phyloP scores from a whole-genome alignment of 2,888 invertebrate genomes.

The Baronia brevicornis region DNA sequence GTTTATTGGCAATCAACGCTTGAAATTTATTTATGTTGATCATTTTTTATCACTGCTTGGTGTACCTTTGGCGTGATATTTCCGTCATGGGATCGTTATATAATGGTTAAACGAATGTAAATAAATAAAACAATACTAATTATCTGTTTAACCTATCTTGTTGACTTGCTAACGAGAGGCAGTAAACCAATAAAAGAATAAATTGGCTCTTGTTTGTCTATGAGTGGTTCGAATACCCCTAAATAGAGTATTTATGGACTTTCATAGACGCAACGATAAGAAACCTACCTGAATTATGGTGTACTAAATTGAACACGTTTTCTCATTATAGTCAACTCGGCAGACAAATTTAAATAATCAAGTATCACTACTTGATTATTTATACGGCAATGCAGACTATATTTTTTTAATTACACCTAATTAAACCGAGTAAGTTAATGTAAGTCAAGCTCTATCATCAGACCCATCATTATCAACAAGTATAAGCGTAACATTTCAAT shows the following conservation, averaged over 20 bases:
- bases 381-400: too few relatives aligned
- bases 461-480: too few relatives aligned
- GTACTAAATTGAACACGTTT: constrained; percentile 42
- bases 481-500: too few relatives aligned
- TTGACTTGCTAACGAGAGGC: constrained; percentile 59
- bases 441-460: too few relatives aligned
- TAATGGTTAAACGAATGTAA: constrained; percentile 17
- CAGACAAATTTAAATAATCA: constrained; percentile 19
- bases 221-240: constrained; percentile 45
- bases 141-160: constrained; percentile 64
- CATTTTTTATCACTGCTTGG: constrained; percentile 35
- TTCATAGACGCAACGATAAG: constrained; percentile 11
- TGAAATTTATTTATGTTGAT: constrained; percentile 47
- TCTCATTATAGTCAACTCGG: constrained; percentile 37
- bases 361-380: too few relatives aligned
- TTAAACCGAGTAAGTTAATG: too few relatives aligned
- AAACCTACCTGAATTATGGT: constrained; percentile 13
- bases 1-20: constrained; percentile 62
- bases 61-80: constrained; percentile 8
- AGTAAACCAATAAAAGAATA: constrained; percentile 63
- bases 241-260: constrained; percentile 54
- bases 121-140: constrained; percentile 62
- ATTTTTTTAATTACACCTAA: too few relatives aligned
- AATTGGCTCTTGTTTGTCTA: constrained; percentile 51
- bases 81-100: constrained; percentile 12